A percentile compares a stretch with the other conserved stretches of the same genome.
Conservation (phyloP, 2,113 vertebrate species). For the Myodes glareolus region DNA sequence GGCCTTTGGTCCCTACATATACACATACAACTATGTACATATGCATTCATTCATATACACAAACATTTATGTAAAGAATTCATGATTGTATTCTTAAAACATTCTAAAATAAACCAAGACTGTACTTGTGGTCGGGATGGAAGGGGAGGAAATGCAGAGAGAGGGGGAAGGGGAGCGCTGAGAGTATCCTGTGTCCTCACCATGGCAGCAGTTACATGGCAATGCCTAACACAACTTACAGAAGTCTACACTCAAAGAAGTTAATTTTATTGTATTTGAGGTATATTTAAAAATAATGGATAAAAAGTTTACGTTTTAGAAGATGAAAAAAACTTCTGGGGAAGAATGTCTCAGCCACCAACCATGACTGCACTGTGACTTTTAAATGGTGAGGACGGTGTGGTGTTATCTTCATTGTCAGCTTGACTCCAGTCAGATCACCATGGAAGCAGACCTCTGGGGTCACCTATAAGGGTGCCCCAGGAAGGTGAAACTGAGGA, state of each 20-base stretch:
- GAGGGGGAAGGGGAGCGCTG: fast-evolving
- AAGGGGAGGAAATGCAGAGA: not conserved
- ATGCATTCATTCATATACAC: not conserved
- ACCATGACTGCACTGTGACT: not conserved
- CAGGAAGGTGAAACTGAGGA: not conserved
- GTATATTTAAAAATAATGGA: not conserved
- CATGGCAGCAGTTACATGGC: not conserved
- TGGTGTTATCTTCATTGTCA: not conserved
- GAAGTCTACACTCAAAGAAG: not conserved
- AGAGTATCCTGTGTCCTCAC: not conserved
- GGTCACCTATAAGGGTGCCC: not conserved
- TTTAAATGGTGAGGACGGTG: not conserved
- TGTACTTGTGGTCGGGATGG: not conserved
- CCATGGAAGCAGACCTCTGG: not conserved
- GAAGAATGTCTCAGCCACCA: not conserved
- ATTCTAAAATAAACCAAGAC: not conserved
- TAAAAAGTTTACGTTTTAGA: not conserved
- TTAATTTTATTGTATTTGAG: not conserved
- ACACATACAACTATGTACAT: not conserved
- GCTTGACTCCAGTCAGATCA: not conserved
- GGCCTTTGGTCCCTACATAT: not conserved
- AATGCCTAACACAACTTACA: not conserved
- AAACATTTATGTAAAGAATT: not conserved
- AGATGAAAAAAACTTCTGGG: not conserved
- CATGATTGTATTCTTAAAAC: not conserved